A percentile compares a stretch with the other conserved stretches of the same genome.
Evolutionary conservation across 2,113 vertebrate species (phyloP).

Genomic region (Pelusios castaneus): DNA sequence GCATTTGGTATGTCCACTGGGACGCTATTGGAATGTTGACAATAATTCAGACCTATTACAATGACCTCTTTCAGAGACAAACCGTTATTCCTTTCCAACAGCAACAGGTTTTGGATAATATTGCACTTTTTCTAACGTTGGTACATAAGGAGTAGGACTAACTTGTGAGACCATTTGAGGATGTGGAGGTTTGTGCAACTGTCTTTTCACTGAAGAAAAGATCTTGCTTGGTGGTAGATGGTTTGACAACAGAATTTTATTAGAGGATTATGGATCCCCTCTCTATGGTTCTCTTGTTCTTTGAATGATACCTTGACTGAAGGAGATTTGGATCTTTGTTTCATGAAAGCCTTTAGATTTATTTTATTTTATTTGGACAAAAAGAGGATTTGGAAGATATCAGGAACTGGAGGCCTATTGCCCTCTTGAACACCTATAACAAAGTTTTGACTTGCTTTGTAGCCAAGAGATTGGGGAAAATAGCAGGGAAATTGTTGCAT

Average conservation of each 20-base stretch:
- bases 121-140: not conserved
- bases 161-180: not conserved
- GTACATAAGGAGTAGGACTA: not conserved
- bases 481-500: not conserved
- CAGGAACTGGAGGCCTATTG: not conserved
- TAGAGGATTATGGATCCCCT: not conserved
- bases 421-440: not conserved
- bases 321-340: no score
- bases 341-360: no score
- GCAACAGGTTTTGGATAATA: not conserved
- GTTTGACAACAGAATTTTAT: slow-evolving; percentile 20
- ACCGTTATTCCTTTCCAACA: not conserved
- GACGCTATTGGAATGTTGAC: not conserved
- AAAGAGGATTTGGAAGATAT: not conserved
- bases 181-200: not conserved
- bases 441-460: not conserved
- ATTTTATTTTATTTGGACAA: no score
- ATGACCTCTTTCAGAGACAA: not conserved
- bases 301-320: not conserved
- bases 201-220: not conserved
- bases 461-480: not conserved
- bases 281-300: not conserved
- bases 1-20: accelerated
- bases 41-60: not conserved
- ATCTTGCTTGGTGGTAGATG: not conserved